These are phyloP conservation scores for Tiphia femorata DNA, from an alignment of 2,888 invertebrate species.

Conservation along the genomic window DNA sequence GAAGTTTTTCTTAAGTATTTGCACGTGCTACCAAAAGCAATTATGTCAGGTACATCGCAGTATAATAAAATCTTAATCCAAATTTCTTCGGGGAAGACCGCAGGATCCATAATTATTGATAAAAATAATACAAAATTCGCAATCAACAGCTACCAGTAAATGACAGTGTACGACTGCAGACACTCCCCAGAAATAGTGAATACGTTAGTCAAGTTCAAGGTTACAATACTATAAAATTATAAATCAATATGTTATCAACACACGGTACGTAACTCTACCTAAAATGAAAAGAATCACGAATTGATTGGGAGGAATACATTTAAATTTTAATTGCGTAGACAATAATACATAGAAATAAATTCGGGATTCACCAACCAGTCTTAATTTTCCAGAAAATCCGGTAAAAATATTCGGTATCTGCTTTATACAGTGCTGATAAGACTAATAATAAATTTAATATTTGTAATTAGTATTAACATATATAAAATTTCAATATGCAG, in stretches of 20 bases:
- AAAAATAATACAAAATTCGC: constrained; percentile 49
- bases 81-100: constrained; percentile 67
- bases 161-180: constrained; percentile 52
- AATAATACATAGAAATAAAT: no score
- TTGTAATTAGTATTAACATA: no score
- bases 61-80: constrained; percentile 68
- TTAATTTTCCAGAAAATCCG: no score
- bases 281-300: constrained; percentile 1
- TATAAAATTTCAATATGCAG: no score
- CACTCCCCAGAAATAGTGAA: constrained; percentile 64
- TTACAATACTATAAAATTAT: constrained; percentile 48
- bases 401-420: no score
- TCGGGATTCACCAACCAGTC: no score
- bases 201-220: constrained; percentile 68
- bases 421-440: no score
- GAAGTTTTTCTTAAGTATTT: constrained; percentile 66
- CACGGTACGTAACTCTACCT: not conserved
- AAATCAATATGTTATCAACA: constrained; percentile 36
- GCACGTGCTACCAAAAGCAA: constrained; percentile 67
- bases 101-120: constrained; percentile 63
- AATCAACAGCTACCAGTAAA: constrained; percentile 46
- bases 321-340: no score
- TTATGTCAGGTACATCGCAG: constrained; percentile 67
- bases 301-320: no score
- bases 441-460: no score